A percentile compares a stretch with the other conserved stretches of the same genome.
These are phyloP conservation scores for Alethe castanea DNA, from an alignment of 2,113 vertebrate species.

Conservation along the genomic window DNA sequence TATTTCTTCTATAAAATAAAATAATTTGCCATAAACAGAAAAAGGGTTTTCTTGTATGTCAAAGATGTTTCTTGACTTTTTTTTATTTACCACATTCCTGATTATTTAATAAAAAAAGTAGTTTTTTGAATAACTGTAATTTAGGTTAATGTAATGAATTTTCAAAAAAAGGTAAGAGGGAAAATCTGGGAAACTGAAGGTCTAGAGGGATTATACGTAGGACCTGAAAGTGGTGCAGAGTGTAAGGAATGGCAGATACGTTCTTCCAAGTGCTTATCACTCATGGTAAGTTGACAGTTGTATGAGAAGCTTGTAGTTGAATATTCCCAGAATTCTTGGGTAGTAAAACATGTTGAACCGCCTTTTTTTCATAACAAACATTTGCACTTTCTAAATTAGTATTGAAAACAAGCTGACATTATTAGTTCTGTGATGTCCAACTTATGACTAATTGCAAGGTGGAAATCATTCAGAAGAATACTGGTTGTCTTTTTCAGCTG, in stretches of 20 bases:
- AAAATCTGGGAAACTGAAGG: background rate
- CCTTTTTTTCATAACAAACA: background rate
- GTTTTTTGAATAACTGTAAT: background rate
- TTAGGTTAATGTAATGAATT: background rate
- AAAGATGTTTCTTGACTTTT: background rate
- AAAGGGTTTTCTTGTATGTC: background rate
- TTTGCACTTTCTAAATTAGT: background rate
- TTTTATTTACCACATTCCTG: background rate
- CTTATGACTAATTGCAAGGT: background rate
- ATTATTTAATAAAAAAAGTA: background rate
- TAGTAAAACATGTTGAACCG: fast-evolving
- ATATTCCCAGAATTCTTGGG: background rate
- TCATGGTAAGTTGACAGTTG: background rate
- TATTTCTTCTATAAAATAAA: conserved; percentile 80
- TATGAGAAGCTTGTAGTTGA: background rate
- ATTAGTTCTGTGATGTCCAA: background rate
- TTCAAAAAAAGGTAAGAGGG: background rate
- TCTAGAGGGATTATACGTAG: background rate
- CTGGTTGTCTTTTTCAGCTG: background rate
- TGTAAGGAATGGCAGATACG: background rate
- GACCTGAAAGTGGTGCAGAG: background rate
- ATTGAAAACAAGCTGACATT: background rate
- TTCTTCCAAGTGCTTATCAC: background rate
- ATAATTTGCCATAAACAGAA: conserved; percentile 71
- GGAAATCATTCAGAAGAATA: background rate